Conservation (phyloP, 1,140 invertebrate genomes). For the Drosophila nigromelanica region DNA sequence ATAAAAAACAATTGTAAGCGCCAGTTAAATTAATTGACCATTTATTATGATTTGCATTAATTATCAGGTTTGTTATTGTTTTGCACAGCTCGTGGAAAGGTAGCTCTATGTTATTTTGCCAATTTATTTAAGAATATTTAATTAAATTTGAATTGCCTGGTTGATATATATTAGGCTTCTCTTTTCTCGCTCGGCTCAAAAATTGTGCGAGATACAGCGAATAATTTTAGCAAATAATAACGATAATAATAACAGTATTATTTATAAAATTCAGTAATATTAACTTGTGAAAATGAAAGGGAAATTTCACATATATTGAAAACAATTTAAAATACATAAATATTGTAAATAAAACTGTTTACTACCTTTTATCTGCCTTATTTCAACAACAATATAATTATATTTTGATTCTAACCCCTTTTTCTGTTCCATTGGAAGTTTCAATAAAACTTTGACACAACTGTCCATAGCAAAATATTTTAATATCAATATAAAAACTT, state of each 20-base stretch:
- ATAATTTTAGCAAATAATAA: too few relatives aligned
- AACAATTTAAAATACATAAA: too few relatives aligned
- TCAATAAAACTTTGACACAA: slow-evolving; percentile 7
- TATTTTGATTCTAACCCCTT: neutral
- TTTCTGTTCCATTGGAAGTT: neutral
- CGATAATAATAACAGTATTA: too few relatives aligned
- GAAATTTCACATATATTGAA: too few relatives aligned
- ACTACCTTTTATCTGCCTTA: too few relatives aligned
- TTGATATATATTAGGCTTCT: too few relatives aligned
- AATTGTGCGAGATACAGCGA: too few relatives aligned
- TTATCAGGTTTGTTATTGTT: slow-evolving; percentile 31
- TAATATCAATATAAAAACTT: slow-evolving; percentile 47
- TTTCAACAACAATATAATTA: neutral
- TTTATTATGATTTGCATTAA: slow-evolving; percentile 69
- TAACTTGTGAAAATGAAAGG: too few relatives aligned
- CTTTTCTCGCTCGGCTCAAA: too few relatives aligned
- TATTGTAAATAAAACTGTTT: too few relatives aligned
- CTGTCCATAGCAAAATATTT: neutral
- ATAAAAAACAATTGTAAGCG: slow-evolving; percentile 12
- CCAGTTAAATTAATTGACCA: slow-evolving; percentile 64
- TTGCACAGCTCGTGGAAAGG: too few relatives aligned
- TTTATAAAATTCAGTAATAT: too few relatives aligned
- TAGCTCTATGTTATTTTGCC: slow-evolving; percentile 34
- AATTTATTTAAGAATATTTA: slow-evolving; percentile 25
- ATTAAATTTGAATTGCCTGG: neutral